Base-by-base conservation (phyloP, 2,797 vertebrate species). In the Aulostomus chinensis region DNA sequence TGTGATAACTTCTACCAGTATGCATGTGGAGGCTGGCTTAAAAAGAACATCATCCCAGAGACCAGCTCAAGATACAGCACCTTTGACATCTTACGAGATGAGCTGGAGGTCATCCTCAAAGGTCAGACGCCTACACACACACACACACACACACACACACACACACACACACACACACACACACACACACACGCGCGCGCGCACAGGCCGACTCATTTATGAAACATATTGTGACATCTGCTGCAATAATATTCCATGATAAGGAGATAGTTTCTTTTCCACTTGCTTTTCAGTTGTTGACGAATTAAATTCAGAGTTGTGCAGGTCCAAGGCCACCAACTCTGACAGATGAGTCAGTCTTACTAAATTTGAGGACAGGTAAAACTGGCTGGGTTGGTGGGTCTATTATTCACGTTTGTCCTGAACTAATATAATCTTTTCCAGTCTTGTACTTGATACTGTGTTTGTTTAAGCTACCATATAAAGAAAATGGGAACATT, bases 11-110 rank as follows among this genome's bases (percentile, higher is more conserved):
- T 99, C 63, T 99, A 96, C 81, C 92, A 96, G 69, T 99, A 91
- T 0, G 93, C 96, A 65, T 99, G 97, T 4, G 97, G 96, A 68
- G 95, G 96, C 21, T 98, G 97, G 96, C 72, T 98, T 32, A 96
- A 92, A 76, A 96, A 90, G 87, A 94, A 98, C 64, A 84, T 97
- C 76, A 96, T 99, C 76, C 96, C 96, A 0, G 96, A 98, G 77
- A 97, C 94, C 83, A 96, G 92, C 78, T 95, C 94, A 16, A 90
- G 93, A 79, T 94, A 98, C 64, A 94, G 95, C 85, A 97, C 94
- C 68, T 98, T 99, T 68, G 94, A 96, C 86, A 95, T 98, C 82
- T 82, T 98, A 73, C 91, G 94, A 70, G 95, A 97, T 7, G 92
- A 97, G 49, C 81, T 98, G 56, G 94, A 96, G 82, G 94, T 97